Percentiles rank a stretch among this genome's conserved stretches.
Evolutionary conservation across 1,140 invertebrate genomes (phyloP).

Genomic region (Stenopsyche tienmushanensis): DNA sequence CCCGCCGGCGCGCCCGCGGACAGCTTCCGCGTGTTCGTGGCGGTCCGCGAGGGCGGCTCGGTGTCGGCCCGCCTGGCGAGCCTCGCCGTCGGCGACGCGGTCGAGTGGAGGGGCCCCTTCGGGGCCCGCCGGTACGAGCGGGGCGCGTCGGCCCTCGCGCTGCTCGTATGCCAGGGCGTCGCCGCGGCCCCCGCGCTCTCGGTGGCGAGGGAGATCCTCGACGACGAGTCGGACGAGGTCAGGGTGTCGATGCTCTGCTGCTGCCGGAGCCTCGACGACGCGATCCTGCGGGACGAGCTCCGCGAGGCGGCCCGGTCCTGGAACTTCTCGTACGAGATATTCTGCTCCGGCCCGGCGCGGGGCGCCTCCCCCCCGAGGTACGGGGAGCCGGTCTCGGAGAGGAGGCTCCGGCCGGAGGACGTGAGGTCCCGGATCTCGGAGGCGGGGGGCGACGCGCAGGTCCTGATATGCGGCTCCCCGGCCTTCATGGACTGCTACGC

Average conservation of each 20-base stretch:
- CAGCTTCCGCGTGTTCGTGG: too few species aligned
- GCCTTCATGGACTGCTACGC: conserved; percentile 31
- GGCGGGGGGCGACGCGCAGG: neutral
- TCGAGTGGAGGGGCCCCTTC: conserved; percentile 71
- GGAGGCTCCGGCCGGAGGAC: conserved; percentile 19
- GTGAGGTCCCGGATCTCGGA: neutral
- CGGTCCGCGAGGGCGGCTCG: too few species aligned
- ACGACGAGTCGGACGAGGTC: conserved; percentile 65
- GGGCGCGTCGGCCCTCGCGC: conserved; percentile 54
- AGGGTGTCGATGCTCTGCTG: conserved; percentile 61
- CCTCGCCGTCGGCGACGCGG: too few species aligned
- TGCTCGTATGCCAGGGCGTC: conserved; percentile 69
- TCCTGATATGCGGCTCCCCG: conserved; percentile 39
- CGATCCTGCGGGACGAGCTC: conserved; percentile 61
- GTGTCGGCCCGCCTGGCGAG: too few species aligned
- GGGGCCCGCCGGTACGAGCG: conserved; percentile 57
- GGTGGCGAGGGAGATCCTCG: conserved; percentile 60
- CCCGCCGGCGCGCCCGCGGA: too few species aligned
- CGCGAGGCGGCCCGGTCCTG: conserved; percentile 59
- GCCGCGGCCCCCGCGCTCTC: conserved; percentile 67
- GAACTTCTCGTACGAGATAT: conserved; percentile 67
- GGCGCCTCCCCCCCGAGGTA: too few species aligned
- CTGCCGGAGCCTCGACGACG: conserved; percentile 53
- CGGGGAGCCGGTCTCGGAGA: conserved; percentile 46
- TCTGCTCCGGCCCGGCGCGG: conserved; percentile 51